phyloP scores from a whole-genome alignment of 2,888 invertebrate genomes.

The Lepidocyrtoides sp. region DNA sequence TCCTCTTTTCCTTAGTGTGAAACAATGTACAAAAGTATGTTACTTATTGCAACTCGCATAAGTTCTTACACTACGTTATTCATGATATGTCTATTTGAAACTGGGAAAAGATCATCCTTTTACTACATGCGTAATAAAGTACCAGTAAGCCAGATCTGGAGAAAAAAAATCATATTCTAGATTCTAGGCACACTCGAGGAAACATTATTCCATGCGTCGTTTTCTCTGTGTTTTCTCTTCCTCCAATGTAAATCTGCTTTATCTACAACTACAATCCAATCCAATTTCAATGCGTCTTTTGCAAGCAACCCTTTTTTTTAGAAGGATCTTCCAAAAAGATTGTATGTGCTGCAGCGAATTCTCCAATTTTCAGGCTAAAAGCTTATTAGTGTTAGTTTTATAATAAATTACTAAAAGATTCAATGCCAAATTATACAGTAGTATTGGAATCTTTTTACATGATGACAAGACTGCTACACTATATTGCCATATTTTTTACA shows the following conservation, averaged over 20 bases:
- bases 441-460: background rate
- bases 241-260: background rate
- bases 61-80: too few relatives aligned
- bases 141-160: background rate
- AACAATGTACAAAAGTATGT: too few relatives aligned
- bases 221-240: background rate
- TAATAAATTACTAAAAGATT: background rate
- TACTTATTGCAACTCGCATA: too few relatives aligned
- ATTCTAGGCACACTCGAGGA: background rate
- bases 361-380: background rate
- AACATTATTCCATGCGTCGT: background rate
- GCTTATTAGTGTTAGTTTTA: background rate
- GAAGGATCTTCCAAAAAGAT: background rate
- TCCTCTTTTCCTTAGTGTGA: too few relatives aligned
- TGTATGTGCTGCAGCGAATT: too few relatives aligned
- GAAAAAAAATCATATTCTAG: background rate
- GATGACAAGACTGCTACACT: background rate
- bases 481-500: background rate
- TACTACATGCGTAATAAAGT: too few relatives aligned
- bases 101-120: too few relatives aligned
- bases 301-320: background rate
- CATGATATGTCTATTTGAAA: too few relatives aligned
- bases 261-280: background rate
- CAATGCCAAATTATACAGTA: background rate
- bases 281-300: background rate